These are phyloP conservation scores for Fragum whitleyi DNA, from an alignment of 2,888 invertebrate species.

Conservation along the genomic window DNA sequence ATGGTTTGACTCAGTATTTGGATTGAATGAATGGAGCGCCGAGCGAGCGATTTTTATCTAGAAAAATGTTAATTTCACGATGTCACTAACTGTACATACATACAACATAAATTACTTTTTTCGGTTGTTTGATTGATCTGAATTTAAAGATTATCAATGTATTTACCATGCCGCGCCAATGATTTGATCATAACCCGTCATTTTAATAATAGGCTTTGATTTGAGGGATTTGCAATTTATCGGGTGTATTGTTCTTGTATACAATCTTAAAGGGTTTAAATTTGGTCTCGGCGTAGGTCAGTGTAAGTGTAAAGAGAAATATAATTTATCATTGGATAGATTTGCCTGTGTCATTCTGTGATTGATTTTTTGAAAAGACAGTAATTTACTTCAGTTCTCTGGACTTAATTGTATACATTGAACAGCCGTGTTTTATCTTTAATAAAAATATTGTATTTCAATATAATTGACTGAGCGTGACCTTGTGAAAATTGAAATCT, in stretches of 20 bases:
- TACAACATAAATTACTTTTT: no score
- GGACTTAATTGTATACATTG: conserved; percentile 6
- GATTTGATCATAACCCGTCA: conserved; percentile 22
- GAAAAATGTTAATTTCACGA: no score
- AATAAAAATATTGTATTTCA: conserved; percentile 31
- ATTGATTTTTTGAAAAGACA: neutral
- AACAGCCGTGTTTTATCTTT: conserved; percentile 17
- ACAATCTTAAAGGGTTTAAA: neutral
- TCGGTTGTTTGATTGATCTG: no score
- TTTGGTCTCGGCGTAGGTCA: neutral
- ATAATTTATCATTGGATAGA: neutral
- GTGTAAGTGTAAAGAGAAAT: conserved; percentile 14
- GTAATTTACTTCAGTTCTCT: neutral
- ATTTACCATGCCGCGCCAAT: neutral
- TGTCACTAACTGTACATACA: no score
- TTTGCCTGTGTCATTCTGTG: neutral
- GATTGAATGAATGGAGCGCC: no score
- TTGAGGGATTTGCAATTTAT: conserved; percentile 22
- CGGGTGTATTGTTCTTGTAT: conserved; percentile 7
- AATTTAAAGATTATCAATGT: no score
- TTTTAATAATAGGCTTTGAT: conserved; percentile 25
- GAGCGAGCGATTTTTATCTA: no score
- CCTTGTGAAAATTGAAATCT: conserved; percentile 18
- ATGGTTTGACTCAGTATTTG: no score
- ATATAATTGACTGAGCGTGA: neutral